These are phyloP conservation scores for Andricus quercusramuli DNA, from an alignment of 2,888 invertebrate genomes.

Conservation along the genomic window DNA sequence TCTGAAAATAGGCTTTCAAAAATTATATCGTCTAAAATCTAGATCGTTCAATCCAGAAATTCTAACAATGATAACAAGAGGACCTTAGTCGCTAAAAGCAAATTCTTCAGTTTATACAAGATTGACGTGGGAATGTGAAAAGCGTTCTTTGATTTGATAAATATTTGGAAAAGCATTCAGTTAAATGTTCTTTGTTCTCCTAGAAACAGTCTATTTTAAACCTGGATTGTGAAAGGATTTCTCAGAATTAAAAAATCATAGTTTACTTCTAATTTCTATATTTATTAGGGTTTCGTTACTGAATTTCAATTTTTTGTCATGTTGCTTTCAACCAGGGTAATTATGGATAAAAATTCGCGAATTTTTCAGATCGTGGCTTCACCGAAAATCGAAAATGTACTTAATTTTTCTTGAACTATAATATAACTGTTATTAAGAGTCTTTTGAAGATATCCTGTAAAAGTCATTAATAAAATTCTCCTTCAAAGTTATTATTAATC, in stretches of 20 bases:
- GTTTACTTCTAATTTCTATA: not conserved
- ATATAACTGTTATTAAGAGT: no score
- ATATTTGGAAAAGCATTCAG: slow-evolving; percentile 16
- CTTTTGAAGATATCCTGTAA: no score
- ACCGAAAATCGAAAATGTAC: no score
- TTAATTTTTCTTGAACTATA: no score
- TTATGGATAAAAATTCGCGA: no score
- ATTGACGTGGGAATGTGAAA: not conserved
- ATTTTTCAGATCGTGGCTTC: no score
- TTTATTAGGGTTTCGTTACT: no score
- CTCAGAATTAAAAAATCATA: not conserved
- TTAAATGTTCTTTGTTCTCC: slow-evolving; percentile 23
- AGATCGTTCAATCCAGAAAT: not conserved
- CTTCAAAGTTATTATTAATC: no score
- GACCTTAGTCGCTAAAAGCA: not conserved
- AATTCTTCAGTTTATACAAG: not conserved
- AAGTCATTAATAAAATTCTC: no score
- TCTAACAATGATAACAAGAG: not conserved
- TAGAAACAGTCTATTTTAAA: slow-evolving; percentile 3
- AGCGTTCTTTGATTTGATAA: slow-evolving; percentile 18
- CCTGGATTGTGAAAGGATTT: not conserved
- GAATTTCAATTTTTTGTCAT: not conserved
- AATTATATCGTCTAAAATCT: not conserved
- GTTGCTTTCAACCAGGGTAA: no score
- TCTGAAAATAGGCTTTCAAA: not conserved